A percentile compares a stretch with the other conserved stretches of the same genome.
Evolutionary conservation across 2,888 invertebrate genomes (phyloP).

Genomic region (Orthonychiurus folsomi): DNA sequence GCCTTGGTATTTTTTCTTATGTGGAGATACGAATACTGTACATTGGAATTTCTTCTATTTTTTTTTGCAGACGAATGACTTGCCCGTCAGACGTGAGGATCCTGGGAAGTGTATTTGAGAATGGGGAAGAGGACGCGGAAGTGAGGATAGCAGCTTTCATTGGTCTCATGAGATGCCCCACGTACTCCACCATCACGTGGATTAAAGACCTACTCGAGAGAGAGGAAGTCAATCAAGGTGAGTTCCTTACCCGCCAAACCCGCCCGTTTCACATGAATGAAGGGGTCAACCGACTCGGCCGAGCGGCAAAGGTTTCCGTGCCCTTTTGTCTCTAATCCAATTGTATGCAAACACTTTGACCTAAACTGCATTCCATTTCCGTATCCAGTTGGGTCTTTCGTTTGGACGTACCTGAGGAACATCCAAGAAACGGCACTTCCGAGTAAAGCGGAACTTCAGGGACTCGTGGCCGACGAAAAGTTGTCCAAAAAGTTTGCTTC

Average conservation of each 20-base stretch:
- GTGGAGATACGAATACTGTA: no score
- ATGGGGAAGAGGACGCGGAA: conserved; percentile 66
- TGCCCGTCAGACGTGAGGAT: conserved; percentile 17
- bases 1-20: no score
- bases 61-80: conserved; percentile 30
- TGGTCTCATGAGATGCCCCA: conserved; percentile 82
- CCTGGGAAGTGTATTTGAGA: conserved; percentile 51
- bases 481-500: conserved; percentile 71
- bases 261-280: no score
- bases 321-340: neutral
- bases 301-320: no score
- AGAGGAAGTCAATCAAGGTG: conserved; percentile 81
- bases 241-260: no score
- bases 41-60: conserved; percentile 3
- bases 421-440: conserved; percentile 76
- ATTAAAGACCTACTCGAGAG: conserved; percentile 60
- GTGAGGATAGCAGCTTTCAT: conserved; percentile 77
- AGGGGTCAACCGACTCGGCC: no score
- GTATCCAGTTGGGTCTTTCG: conserved; percentile 73
- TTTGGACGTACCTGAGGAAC: conserved; percentile 89
- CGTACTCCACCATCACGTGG: conserved; percentile 60
- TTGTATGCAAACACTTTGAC: neutral
- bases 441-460: conserved; percentile 72
- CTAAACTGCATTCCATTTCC: neutral
- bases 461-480: conserved; percentile 68